Evolutionary conservation across 2,888 invertebrate genomes (phyloP).

Genomic region (Leistus spinibarbis): DNA sequence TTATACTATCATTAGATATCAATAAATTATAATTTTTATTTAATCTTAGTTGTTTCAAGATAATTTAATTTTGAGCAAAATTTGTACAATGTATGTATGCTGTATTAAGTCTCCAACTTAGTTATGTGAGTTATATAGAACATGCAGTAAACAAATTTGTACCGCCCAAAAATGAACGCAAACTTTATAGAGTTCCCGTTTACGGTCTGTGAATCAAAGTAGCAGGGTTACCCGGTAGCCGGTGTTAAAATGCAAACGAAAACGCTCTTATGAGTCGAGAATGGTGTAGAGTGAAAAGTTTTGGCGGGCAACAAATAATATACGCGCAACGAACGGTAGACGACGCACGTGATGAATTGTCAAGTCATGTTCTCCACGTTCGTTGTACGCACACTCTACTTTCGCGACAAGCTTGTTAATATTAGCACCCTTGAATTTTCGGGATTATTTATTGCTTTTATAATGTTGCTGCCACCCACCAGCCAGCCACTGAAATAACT

Average conservation of each 20-base stretch:
- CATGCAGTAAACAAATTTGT: not conserved
- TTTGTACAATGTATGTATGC: too few species aligned
- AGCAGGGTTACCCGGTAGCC: too few species aligned
- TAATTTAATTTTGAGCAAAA: too few species aligned
- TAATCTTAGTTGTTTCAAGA: too few species aligned
- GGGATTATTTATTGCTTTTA: slow-evolving; percentile 38
- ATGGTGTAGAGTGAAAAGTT: not conserved
- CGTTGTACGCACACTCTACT: not conserved
- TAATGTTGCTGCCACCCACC: slow-evolving; percentile 25
- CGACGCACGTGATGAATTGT: not conserved
- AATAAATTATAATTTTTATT: too few species aligned
- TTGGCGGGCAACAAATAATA: not conserved
- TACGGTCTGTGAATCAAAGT: not conserved
- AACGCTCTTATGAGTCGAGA: not conserved
- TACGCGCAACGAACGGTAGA: not conserved
- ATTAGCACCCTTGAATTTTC: slow-evolving; percentile 21
- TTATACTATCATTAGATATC: too few species aligned
- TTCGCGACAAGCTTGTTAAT: slow-evolving; percentile 20
- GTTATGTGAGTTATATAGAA: not conserved
- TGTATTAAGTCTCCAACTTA: too few species aligned
- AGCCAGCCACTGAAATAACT: slow-evolving; percentile 24
- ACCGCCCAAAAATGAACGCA: not conserved
- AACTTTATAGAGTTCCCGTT: not conserved
- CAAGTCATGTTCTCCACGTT: not conserved
- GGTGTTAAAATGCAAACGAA: not conserved